A percentile compares a stretch with the other conserved stretches of the same genome.
Conservation (phyloP, 2,888 invertebrate genomes). For the Seira musarum region DNA sequence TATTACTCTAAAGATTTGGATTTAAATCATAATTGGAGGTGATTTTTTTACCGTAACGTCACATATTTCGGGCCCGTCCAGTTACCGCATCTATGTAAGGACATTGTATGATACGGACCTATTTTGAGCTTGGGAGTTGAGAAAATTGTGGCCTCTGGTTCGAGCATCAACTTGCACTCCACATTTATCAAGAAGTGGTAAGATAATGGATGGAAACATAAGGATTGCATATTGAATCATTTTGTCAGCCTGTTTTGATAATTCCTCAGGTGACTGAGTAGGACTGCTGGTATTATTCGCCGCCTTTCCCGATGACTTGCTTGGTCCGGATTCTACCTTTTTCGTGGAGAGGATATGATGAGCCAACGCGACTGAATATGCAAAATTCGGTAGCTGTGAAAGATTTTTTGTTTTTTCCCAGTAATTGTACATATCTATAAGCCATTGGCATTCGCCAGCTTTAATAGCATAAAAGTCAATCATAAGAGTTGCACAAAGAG, state of each 20-base stretch:
- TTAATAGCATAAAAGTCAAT: constrained; percentile 89
- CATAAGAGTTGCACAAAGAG: constrained; percentile 82
- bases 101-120: constrained; percentile 29
- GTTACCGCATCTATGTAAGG: not conserved
- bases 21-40: too few species aligned
- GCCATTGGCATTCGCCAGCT: constrained; percentile 82
- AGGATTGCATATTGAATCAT: constrained; percentile 83
- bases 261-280: constrained; percentile 62
- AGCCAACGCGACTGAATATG: constrained; percentile 85
- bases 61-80: not conserved
- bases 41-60: too few species aligned
- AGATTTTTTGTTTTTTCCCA: constrained; percentile 80
- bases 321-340: constrained; percentile 16
- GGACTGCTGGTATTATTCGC: not conserved
- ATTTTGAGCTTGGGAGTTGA: constrained; percentile 71
- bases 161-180: constrained; percentile 80
- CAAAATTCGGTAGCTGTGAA: constrained; percentile 89
- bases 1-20: too few species aligned
- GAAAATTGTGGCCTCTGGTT: constrained; percentile 76
- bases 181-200: constrained; percentile 83
- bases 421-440: constrained; percentile 76
- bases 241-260: constrained; percentile 74
- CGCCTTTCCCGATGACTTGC: constrained; percentile 70
- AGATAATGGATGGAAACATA: constrained; percentile 86
- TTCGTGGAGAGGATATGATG: constrained; percentile 76